Percentiles rank a stretch among this genome's conserved stretches.
phyloP scores from a whole-genome alignment of 2,888 invertebrate species.

The Sarcophaga subvicina region DNA sequence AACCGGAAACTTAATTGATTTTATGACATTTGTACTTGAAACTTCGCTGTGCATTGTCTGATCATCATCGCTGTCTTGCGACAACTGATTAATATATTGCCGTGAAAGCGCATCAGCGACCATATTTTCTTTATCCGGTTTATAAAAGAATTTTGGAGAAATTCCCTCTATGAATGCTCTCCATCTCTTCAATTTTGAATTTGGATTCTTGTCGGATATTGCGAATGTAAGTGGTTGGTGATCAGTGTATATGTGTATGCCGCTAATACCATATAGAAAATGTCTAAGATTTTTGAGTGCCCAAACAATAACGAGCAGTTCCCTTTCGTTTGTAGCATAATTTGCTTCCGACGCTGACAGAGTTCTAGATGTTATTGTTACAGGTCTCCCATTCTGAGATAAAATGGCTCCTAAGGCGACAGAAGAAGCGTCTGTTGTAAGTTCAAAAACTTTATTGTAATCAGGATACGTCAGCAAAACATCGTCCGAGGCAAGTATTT shows the following conservation, averaged over 20 bases:
- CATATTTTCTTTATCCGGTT: constrained; percentile 14
- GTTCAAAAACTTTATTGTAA: too few species aligned
- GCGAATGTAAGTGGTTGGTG: constrained; percentile 16
- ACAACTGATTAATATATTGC: constrained; percentile 49
- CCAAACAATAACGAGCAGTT: constrained; percentile 20
- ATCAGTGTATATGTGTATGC: constrained; percentile 14
- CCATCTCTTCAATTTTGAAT: constrained; percentile 17
- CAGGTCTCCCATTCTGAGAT: constrained; percentile 20
- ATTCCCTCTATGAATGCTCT: constrained; percentile 8
- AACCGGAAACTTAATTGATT: constrained; percentile 12
- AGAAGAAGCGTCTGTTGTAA: constrained; percentile 5
- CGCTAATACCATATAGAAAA: constrained; percentile 28
- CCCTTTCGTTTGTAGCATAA: constrained; percentile 28
- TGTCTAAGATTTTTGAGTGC: constrained; percentile 24
- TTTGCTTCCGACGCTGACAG: constrained; percentile 10
- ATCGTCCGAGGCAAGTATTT: too few species aligned
- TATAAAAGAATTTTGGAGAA: constrained; percentile 25
- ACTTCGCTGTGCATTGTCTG: constrained; percentile 22
- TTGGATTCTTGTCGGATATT: constrained; percentile 12
- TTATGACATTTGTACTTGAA: constrained; percentile 12
- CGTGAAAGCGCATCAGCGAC: constrained; percentile 7
- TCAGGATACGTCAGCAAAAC: too few species aligned
- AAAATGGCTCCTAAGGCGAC: too few species aligned
- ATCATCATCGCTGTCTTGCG: background rate
- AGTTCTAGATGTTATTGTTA: constrained; percentile 12